Conservation (phyloP, 2,888 invertebrate species). For the Macrosoma leucophasiata region DNA sequence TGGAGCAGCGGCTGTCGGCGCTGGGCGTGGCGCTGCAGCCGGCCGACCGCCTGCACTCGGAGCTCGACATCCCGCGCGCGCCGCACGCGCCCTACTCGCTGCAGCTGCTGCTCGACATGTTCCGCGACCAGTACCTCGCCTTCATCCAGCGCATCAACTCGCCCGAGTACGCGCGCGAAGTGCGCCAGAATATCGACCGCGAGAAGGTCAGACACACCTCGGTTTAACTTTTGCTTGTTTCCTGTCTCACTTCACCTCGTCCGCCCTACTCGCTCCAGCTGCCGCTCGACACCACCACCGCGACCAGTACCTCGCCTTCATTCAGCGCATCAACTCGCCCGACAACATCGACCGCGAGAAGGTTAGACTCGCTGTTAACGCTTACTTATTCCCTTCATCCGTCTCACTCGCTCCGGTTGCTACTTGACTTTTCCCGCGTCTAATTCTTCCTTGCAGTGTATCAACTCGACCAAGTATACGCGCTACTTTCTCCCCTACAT, state of each 20-base stretch:
- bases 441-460: no score
- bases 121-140: slow-evolving; percentile 89
- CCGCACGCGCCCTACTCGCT: slow-evolving; percentile 90
- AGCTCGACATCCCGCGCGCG: slow-evolving; percentile 87
- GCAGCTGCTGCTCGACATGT: slow-evolving; percentile 90
- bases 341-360: slow-evolving; percentile 89
- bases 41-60: slow-evolving; percentile 81
- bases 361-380: no score
- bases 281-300: slow-evolving; percentile 89
- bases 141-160: slow-evolving; percentile 90
- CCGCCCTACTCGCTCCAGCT: slow-evolving; percentile 92
- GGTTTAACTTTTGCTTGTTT: no score
- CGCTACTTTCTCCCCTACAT: no score
- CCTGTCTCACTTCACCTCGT: no score
- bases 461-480: no score
- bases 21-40: slow-evolving; percentile 81
- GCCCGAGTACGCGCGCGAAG: slow-evolving; percentile 81
- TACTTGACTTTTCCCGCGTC: no score
- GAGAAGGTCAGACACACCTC: no score
- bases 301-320: slow-evolving; percentile 89
- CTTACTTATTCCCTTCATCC: no score
- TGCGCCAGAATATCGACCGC: slow-evolving; percentile 85
- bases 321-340: slow-evolving; percentile 89
- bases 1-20: slow-evolving; percentile 91
- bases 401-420: no score